Percentiles rank a stretch among this genome's conserved stretches.
Evolutionary conservation across 2,888 invertebrate genomes (phyloP).

Genomic region (Hydroisotoma schaefferi): DNA sequence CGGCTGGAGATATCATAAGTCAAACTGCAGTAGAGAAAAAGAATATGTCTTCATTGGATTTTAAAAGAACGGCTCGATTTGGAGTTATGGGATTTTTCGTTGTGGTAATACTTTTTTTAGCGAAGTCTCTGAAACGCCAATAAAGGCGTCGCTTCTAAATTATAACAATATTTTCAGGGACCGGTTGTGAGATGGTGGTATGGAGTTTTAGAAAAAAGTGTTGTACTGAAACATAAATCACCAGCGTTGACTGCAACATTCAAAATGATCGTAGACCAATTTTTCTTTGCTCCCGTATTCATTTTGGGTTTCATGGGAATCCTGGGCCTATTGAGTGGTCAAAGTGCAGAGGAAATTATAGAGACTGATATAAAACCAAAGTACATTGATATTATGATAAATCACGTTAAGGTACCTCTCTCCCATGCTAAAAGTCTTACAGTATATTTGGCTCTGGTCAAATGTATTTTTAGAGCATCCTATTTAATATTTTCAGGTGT

Average conservation of each 20-base stretch:
- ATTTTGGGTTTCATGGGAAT: slow-evolving; percentile 18
- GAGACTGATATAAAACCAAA: slow-evolving; percentile 16
- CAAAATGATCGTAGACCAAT: slow-evolving; percentile 70
- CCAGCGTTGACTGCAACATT: slow-evolving; percentile 59
- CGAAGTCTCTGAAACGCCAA: too few relatives aligned
- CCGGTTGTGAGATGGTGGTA: slow-evolving; percentile 70
- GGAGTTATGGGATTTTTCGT: slow-evolving; percentile 64
- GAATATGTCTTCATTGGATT: slow-evolving; percentile 56
- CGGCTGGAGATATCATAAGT: slow-evolving; percentile 69
- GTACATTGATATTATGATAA: slow-evolving; percentile 23
- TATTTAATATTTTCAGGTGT: too few relatives aligned
- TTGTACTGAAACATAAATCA: slow-evolving; percentile 58
- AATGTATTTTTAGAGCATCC: too few relatives aligned
- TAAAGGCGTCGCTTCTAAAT: not conserved
- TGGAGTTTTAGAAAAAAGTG: slow-evolving; percentile 61
- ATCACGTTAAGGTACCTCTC: slow-evolving; percentile 30
- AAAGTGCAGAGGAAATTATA: slow-evolving; percentile 4
- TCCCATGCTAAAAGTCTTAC: too few relatives aligned
- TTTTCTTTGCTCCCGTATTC: slow-evolving; percentile 69
- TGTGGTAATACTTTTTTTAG: too few relatives aligned
- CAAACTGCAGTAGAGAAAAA: slow-evolving; percentile 59
- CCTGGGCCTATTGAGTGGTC: slow-evolving; percentile 14
- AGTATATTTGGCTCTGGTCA: too few relatives aligned
- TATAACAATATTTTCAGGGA: too few relatives aligned
- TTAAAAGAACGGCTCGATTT: slow-evolving; percentile 62